These are phyloP conservation scores for Netelia fuscicornis DNA, from an alignment of 2,888 invertebrate genomes.

Conservation along the genomic window DNA sequence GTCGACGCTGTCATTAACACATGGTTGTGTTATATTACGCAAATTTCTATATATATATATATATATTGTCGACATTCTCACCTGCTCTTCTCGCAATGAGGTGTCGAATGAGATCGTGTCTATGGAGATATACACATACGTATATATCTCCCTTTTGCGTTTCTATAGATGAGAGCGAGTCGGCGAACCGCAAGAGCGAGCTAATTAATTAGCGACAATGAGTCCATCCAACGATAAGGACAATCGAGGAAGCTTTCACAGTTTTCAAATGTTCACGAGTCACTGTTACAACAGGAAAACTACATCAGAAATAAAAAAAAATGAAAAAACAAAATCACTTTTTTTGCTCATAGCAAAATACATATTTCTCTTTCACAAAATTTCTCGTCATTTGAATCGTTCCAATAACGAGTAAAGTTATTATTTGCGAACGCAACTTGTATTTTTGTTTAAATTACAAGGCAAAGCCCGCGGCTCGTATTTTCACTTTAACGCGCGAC, in stretches of 20 bases:
- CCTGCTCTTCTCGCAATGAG: slow-evolving; percentile 30
- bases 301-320: neutral
- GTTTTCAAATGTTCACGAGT: slow-evolving; percentile 24
- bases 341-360: neutral
- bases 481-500: slow-evolving; percentile 2
- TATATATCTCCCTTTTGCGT: neutral
- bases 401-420: neutral
- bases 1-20: too few relatives aligned
- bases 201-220: slow-evolving; percentile 55
- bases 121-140: neutral
- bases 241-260: slow-evolving; percentile 18
- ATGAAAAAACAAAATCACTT: too few relatives aligned
- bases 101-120: slow-evolving; percentile 20
- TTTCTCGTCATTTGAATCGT: neutral
- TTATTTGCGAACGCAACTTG: neutral
- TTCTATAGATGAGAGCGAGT: neutral
- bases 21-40: too few relatives aligned
- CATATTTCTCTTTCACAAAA: neutral
- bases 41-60: too few relatives aligned
- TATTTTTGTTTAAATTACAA: neutral
- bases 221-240: slow-evolving; percentile 22
- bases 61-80: slow-evolving; percentile 23
- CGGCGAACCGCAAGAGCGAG: slow-evolving; percentile 30
- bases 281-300: neutral
- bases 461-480: neutral